phyloP scores from a whole-genome alignment of 2,797 vertebrate species.

The Capromys pilorides region DNA sequence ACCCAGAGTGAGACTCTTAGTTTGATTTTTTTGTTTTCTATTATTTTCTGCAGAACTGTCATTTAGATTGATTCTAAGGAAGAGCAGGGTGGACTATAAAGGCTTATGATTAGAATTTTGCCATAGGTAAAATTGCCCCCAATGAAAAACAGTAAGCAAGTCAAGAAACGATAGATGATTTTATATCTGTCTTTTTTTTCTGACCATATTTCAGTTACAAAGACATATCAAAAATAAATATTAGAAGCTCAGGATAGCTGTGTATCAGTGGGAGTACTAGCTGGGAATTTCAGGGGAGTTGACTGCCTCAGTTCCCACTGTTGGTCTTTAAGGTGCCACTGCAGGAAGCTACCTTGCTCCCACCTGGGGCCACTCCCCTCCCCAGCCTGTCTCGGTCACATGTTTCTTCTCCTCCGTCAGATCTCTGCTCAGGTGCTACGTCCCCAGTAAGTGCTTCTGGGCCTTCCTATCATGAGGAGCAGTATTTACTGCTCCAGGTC shows the following conservation, averaged over 20 bases:
- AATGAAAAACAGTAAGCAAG: background rate
- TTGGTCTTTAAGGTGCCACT: background rate
- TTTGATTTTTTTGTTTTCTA: background rate
- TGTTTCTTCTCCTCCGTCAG: background rate
- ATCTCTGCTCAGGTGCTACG: background rate
- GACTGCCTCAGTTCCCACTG: background rate
- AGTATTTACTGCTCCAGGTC: background rate
- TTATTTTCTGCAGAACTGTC: background rate
- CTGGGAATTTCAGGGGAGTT: background rate
- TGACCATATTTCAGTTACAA: background rate
- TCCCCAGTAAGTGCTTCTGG: background rate
- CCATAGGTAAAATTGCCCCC: background rate
- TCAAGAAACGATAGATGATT: background rate
- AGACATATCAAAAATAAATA: background rate
- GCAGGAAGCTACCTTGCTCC: background rate
- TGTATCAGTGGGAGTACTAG: background rate
- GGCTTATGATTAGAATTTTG: slow-evolving; percentile 21
- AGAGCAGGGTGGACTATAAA: slow-evolving; percentile 15
- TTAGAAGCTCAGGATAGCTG: background rate
- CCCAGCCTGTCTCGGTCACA: background rate
- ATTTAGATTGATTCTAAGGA: slow-evolving; percentile 12
- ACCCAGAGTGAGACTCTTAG: background rate
- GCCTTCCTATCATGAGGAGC: background rate
- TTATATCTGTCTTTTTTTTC: background rate
- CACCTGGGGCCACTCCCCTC: background rate